A percentile compares a stretch with the other conserved stretches of the same genome.
phyloP scores from a whole-genome alignment of 2,888 invertebrate genomes.

The Electrophaes corylata region DNA sequence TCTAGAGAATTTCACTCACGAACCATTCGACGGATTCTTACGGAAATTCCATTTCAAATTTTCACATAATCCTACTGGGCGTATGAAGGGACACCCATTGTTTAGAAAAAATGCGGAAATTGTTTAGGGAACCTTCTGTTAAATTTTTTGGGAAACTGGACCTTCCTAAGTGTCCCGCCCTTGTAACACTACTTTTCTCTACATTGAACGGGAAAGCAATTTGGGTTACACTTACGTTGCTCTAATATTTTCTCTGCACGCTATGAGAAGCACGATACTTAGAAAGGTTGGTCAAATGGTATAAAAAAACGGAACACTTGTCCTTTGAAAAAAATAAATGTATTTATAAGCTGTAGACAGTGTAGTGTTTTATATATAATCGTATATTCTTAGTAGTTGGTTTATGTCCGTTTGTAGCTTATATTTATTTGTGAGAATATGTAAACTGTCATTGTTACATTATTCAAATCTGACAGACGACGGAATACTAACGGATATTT shows the following conservation, averaged over 20 bases:
- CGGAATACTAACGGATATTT: no score
- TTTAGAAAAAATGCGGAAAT: slow-evolving; percentile 60
- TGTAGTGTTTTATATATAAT: no score
- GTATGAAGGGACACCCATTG: slow-evolving; percentile 54
- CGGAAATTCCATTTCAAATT: slow-evolving; percentile 60
- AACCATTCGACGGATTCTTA: slow-evolving; percentile 57
- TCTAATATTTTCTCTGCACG: slow-evolving; percentile 26
- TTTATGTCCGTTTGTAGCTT: no score
- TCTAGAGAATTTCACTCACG: slow-evolving; percentile 70
- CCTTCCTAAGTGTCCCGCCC: slow-evolving; percentile 33
- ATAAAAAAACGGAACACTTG: background rate
- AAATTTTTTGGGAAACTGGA: slow-evolving; percentile 45
- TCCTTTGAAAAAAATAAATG: no score
- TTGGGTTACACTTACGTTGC: slow-evolving; percentile 26
- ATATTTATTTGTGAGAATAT: no score
- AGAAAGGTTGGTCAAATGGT: background rate
- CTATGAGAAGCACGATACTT: slow-evolving; percentile 4
- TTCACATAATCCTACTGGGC: slow-evolving; percentile 60
- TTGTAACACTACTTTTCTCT: slow-evolving; percentile 30
- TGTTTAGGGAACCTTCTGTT: slow-evolving; percentile 45
- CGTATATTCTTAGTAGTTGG: no score
- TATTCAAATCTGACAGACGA: no score
- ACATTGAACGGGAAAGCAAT: slow-evolving; percentile 27
- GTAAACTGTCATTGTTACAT: no score
- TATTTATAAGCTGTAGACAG: no score